Evolutionary conservation across 2,797 vertebrate genomes (phyloP).

Genomic region (Pipistrellus pipistrellus): DNA sequence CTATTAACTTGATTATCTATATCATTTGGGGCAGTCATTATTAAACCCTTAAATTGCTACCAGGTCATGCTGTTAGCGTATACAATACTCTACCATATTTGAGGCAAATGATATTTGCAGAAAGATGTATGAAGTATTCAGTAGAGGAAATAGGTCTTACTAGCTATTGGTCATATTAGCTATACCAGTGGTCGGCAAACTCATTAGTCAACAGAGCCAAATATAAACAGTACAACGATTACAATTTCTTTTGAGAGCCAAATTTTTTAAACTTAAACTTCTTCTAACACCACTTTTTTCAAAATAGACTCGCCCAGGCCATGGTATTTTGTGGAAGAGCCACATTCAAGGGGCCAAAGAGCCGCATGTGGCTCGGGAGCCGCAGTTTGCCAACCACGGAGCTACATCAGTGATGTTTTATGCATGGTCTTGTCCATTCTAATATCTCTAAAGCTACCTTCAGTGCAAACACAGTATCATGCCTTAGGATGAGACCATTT

Average conservation of each 20-base stretch:
- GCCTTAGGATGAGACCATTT: not conserved
- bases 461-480: not conserved
- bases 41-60: not conserved
- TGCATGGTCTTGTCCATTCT: not conserved
- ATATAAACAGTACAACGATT: no score
- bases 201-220: no score
- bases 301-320: no score
- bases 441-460: not conserved
- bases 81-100: not conserved
- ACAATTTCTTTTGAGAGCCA: no score
- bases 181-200: not conserved
- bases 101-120: not conserved
- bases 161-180: constrained; percentile 54
- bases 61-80: constrained; percentile 17
- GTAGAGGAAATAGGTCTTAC: constrained; percentile 41
- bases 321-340: no score
- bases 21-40: not conserved
- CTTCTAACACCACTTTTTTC: no score
- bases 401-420: constrained; percentile 2
- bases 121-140: not conserved
- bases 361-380: no score
- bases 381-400: no score
- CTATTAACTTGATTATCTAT: not conserved
- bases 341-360: no score
- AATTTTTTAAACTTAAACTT: no score